Evolutionary conservation across 2,797 vertebrate genomes (phyloP), one percentile per base, ranked within the genome.

Genomic region (Leuciscus waleckii): DNA sequence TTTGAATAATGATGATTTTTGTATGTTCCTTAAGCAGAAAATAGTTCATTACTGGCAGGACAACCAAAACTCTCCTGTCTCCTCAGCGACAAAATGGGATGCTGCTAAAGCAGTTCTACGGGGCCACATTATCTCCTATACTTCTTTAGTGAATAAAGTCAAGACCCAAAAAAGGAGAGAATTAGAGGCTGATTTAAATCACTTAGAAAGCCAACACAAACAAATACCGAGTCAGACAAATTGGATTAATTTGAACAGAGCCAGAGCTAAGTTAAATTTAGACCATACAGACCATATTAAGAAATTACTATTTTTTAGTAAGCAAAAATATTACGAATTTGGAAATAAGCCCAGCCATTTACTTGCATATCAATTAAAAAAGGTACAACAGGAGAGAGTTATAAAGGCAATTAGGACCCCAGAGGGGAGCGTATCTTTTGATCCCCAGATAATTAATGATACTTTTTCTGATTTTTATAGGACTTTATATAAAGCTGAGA

Each of bases 251-350:
- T 14, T 41, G 23, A 29, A 16, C 46, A 32, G n/a, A 39, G 41
- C 29, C 16, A 81, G 65, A 35, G 67, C 67, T 5, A 82, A 56
- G 23, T 29, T 43, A 49, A 82, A 82, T 23, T 70, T 71, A 23
- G 41, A 82, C 49, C 63, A 71, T 37, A 82, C 16, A 1, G 51
- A 82, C 7, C 43, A 81, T 26, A 46, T 76, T 7, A 76, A 76
- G n/a, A 76, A 54, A 76, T 17, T 76, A 19, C 2, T 54, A 17
- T 19, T 46, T 26, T 74, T 74, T n/a, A 65, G 14, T 29, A 80
- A 67, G 65, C 61, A 80, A 26, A 79, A 63, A 56, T 78, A 58
- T 63, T 71, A 82, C 21, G 4, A 71, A 71, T 51, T 69, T 8
- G 23, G 35, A 35, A 35, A 35, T 35, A 35, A 35, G 35, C 35